Percentiles rank a stretch among this genome's conserved stretches.
Evolutionary conservation across 2,888 invertebrate species (phyloP).

Genomic region (Idaea dimidiata): DNA sequence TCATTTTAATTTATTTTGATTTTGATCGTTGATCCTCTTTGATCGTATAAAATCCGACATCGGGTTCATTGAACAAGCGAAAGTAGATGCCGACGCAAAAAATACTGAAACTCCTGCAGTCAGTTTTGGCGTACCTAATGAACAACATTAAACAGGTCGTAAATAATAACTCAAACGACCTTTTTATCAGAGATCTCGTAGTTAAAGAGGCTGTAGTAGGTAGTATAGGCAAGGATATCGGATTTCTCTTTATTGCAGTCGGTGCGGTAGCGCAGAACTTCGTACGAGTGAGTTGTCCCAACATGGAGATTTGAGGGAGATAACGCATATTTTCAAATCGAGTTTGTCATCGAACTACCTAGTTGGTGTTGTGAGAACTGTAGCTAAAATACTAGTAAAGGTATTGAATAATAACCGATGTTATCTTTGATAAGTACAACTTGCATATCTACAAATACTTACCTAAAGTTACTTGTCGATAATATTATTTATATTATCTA

Average conservation of each 20-base stretch:
- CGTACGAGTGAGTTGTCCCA: constrained; percentile 63
- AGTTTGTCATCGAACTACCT: constrained; percentile 46
- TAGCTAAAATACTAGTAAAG: constrained; percentile 1
- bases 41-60: constrained; percentile 6
- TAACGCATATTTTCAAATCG: constrained; percentile 46
- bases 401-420: background rate
- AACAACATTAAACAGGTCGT: constrained; percentile 48
- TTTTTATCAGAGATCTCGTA: constrained; percentile 66
- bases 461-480: too few species aligned
- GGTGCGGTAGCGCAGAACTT: constrained; percentile 58
- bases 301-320: constrained; percentile 51
- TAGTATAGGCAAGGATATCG: constrained; percentile 64
- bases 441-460: background rate
- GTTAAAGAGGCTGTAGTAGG: constrained; percentile 45
- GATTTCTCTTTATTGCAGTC: constrained; percentile 73
- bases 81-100: constrained; percentile 11
- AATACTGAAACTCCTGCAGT: constrained; percentile 19
- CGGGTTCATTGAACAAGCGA: constrained; percentile 18
- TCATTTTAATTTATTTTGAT: too few species aligned
- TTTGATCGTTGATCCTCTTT: too few species aligned
- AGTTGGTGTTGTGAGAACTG: constrained; percentile 17
- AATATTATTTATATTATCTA: too few species aligned
- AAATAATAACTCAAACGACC: constrained; percentile 69
- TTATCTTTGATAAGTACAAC: background rate
- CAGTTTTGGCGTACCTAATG: constrained; percentile 62